Base-by-base conservation (phyloP, 2,113 vertebrate genomes). In the Rattus rattus region DNA sequence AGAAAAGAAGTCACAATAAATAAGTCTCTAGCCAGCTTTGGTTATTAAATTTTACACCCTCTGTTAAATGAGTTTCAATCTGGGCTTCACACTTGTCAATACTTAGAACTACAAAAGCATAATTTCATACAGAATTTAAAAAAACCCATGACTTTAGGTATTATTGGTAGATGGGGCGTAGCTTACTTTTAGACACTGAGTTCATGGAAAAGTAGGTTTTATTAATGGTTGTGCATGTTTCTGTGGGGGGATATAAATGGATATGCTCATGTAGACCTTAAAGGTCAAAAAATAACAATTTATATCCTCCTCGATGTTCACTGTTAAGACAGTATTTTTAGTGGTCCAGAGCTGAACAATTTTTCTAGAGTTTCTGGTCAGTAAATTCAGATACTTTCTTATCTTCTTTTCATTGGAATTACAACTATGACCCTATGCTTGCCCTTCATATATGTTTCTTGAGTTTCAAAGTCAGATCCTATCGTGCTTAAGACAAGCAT, bases 1-100 rank as follows among this genome's bases (percentile, higher is more conserved):
- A 63, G 72, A 93, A 28, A 30, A 70, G 6, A 2, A 63, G 3
- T 81, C 47, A 85, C 5, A 77, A 3, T 26, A 33, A 88, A 76
- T 12, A 61, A 12, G 1, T 77, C 2, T 92, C 92, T 92, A 20
- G 11, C 10, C 30, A 49, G 19, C 4, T 63, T 56, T 72, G 5
- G 2, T 92, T 49, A 84, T 90, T 92, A 91, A 96, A 89, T 30
- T 56, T 79, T 47, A 92, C 63, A 17, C 7, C 26, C 22, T n/a
- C 39, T 47, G 24, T 56, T 14, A 72, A 89, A 61, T 59, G 47
- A 14, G 0, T n/a, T 70, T 79, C 13, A 19, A 0, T 65, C 16
- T 63, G 49, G 90, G 33, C 3, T 52, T 94, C 91, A 61, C 26
- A 47, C 54, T 67, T 88, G 39, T 95, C 59, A 20, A 39, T 84